A percentile compares a stretch with the other conserved stretches of the same genome.
These are phyloP conservation scores for Panurus biarmicus DNA, from an alignment of 2,113 vertebrate species.

Conservation along the genomic window DNA sequence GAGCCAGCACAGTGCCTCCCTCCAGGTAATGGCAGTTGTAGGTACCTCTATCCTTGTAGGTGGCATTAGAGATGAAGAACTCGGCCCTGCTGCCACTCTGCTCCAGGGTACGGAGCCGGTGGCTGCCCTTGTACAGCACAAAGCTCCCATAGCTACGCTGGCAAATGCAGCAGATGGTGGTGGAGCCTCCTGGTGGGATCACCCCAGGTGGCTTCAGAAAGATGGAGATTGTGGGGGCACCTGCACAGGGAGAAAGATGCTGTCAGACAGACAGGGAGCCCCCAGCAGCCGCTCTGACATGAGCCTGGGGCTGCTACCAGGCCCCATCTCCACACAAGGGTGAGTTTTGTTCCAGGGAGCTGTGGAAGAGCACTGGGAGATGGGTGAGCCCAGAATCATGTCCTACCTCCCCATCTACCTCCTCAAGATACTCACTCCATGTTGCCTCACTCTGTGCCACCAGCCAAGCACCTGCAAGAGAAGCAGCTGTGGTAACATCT, in stretches of 20 bases:
- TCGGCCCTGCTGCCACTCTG: not conserved
- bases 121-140: not conserved
- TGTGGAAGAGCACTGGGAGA: not conserved
- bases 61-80: constrained; percentile 12
- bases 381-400: not conserved
- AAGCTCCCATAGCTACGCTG: not conserved
- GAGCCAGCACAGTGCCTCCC: not conserved
- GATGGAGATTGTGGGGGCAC: not conserved
- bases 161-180: constrained; percentile 1
- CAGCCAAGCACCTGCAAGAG: constrained; percentile 12
- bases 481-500: not conserved
- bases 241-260: not conserved
- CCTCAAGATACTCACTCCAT: not conserved
- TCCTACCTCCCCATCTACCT: not conserved
- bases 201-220: not conserved
- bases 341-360: not conserved
- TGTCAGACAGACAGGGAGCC: not conserved
- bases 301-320: not conserved
- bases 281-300: accelerated
- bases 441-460: not conserved
- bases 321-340: not conserved
- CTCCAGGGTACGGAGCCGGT: accelerated
- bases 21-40: not conserved
- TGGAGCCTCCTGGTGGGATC: not conserved
- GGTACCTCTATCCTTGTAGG: accelerated